These are phyloP conservation scores for Apostichopus leukothele DNA, from an alignment of 53 echinoderm and acorn worm genomes.

Conservation along the genomic window DNA sequence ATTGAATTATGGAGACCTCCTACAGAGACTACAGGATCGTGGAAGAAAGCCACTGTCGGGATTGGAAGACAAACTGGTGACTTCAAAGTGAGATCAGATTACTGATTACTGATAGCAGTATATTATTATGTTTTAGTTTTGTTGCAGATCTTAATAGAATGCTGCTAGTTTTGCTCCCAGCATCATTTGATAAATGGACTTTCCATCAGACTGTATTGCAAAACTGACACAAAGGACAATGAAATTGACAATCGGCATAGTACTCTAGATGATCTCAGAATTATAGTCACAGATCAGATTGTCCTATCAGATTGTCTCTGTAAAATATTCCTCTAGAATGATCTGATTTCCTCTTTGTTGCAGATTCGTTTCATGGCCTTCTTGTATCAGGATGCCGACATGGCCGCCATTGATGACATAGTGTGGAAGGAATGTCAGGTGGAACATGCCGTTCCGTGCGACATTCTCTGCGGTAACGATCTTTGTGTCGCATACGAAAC, in stretches of 20 bases:
- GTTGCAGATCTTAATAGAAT: too few species aligned
- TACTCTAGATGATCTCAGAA: too few species aligned
- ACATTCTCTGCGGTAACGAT: constrained; percentile 66
- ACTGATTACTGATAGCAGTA: too few species aligned
- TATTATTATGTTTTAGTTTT: too few species aligned
- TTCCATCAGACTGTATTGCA: too few species aligned
- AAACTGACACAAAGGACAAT: too few species aligned
- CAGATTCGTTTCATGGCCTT: constrained; percentile 67
- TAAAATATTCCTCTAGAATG: neutral
- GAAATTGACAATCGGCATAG: too few species aligned
- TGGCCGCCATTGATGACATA: constrained; percentile 72
- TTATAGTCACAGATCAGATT: too few species aligned
- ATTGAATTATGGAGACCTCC: constrained; percentile 55
- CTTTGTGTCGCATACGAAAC: constrained; percentile 67
- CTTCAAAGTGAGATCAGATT: constrained; percentile 37
- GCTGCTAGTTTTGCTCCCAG: too few species aligned
- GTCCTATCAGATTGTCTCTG: too few species aligned
- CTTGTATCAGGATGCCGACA: constrained; percentile 45
- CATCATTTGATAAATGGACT: too few species aligned
- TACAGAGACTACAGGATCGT: neutral
- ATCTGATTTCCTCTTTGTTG: neutral
- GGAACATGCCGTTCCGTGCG: constrained; percentile 60
- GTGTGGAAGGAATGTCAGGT: constrained; percentile 54
- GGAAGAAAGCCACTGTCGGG: constrained; percentile 56
- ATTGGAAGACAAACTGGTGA: constrained; percentile 55